Evolutionary conservation across 2,888 invertebrate species (phyloP), one percentile per base, ranked within the genome.

Genomic region (Camponotus fellah): DNA sequence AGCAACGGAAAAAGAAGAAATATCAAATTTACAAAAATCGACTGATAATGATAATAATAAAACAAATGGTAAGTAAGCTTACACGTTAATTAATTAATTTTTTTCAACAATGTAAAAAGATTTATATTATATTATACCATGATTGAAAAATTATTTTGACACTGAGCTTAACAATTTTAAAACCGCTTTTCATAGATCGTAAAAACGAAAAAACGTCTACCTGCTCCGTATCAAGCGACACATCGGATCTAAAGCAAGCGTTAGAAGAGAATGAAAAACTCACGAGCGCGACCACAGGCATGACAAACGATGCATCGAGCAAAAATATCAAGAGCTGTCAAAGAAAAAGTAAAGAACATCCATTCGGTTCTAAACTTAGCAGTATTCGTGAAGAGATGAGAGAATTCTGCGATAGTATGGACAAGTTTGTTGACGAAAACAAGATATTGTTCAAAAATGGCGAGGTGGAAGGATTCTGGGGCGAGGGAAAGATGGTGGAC

Each of bases 301-400:
- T 21, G 56, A 43, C 5, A 68, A 43, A 82, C 10, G 10, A 43
- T 21, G 8, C 9, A 34, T 26, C 53, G 17, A 43, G 2, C 1
- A 74, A 43, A 46, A 74, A 77, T 53, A 83, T 81, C 53, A 69
- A 72, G 8, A 46, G 81, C 82, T 84, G 85, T 64, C 83, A 71
- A 56, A 81, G 60, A 56, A 84, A 72, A 56, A 56, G 40, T 0
- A 80, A 82, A 10, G 46, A 65, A 0, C 56, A 84, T 64, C 66
- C 77, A 1, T 68, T 92, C 10, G 83, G 82, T 21, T 75, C 65
- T 26, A 88, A 89, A 69, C 56, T 92, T 66, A 90, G 76, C 69
- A 89, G 90, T 46, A 92, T 93, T 43, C 91, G 92, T 10, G 86
- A 87, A 26, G 91, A 89, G 6, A 92, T 93, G 91, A 89, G 87